A percentile compares a stretch with the other conserved stretches of the same genome.
Evolutionary conservation across 1,140 invertebrate genomes (phyloP).

Genomic region (Drosophila oshimai): DNA sequence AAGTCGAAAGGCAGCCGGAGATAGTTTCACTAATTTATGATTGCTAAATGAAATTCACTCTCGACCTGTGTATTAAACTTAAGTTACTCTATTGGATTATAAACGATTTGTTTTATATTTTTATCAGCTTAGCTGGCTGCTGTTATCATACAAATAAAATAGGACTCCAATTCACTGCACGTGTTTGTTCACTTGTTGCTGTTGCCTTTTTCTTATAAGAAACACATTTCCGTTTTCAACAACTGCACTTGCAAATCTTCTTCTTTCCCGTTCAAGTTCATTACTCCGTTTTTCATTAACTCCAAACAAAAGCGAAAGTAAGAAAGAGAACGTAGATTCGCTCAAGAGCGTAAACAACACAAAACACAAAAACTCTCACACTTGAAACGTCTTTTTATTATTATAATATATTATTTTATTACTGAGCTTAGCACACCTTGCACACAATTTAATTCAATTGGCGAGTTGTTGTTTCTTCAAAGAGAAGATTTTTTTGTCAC

Average conservation of each 20-base stretch:
- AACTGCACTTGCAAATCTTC: constrained; percentile 10
- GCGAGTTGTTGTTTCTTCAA: not conserved
- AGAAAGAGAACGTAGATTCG: constrained; percentile 24
- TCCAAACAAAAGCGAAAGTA: constrained; percentile 47
- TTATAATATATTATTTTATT: constrained; percentile 1
- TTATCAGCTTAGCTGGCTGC: constrained; percentile 8
- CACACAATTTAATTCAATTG: constrained; percentile 36
- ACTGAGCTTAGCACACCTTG: constrained; percentile 1
- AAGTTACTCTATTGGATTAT: not conserved
- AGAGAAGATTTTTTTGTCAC: constrained; percentile 6
- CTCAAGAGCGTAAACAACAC: constrained; percentile 41
- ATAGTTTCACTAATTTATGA: constrained; percentile 40
- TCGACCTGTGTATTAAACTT: not conserved
- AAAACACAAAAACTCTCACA: constrained; percentile 1
- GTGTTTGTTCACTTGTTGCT: constrained; percentile 24
- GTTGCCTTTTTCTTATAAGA: not conserved
- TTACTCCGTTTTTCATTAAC: constrained; percentile 2
- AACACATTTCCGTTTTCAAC: constrained; percentile 20
- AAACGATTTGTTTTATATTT: constrained; percentile 10
- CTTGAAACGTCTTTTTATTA: not conserved
- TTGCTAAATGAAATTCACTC: not conserved
- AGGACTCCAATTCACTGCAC: constrained; percentile 16
- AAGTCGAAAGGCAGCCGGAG: constrained; percentile 7
- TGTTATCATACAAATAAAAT: constrained; percentile 10
- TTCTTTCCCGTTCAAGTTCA: constrained; percentile 7